phyloP scores from a whole-genome alignment of 2,888 invertebrate genomes.

The Brachypalpus laphriformis region DNA sequence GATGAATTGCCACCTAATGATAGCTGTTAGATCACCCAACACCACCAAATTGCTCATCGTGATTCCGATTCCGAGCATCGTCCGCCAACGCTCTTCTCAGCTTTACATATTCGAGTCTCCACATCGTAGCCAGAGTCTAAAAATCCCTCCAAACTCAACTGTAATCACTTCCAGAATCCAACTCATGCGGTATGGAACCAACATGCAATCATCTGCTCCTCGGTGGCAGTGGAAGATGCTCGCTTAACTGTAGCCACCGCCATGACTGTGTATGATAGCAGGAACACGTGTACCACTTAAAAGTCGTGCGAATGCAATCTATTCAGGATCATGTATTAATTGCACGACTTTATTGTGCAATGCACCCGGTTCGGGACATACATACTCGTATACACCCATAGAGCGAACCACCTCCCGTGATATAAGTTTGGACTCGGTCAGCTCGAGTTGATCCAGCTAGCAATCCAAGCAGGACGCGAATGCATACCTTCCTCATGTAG shows the following conservation, averaged over 20 bases:
- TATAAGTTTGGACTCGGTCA: slow-evolving; percentile 54
- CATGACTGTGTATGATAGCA: slow-evolving; percentile 53
- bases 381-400: neutral
- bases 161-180: slow-evolving; percentile 66
- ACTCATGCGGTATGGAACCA: slow-evolving; percentile 35
- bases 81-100: slow-evolving; percentile 20
- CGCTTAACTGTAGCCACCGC: slow-evolving; percentile 9
- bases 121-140: neutral
- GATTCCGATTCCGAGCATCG: slow-evolving; percentile 48
- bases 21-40: slow-evolving; percentile 61
- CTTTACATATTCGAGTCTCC: slow-evolving; percentile 1
- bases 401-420: slow-evolving; percentile 39
- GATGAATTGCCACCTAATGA: slow-evolving; percentile 63
- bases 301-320: slow-evolving; percentile 79
- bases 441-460: slow-evolving; percentile 52
- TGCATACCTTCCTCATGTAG: slow-evolving; percentile 61
- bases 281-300: slow-evolving; percentile 78
- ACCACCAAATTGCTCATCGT: slow-evolving; percentile 66
- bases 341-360: slow-evolving; percentile 78
- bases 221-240: slow-evolving; percentile 49
- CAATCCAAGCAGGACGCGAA: slow-evolving; percentile 36
- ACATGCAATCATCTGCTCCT: slow-evolving; percentile 35
- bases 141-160: slow-evolving; percentile 19
- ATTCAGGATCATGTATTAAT: slow-evolving; percentile 79
- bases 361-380: slow-evolving; percentile 56